Evolutionary conservation across 2,113 vertebrate genomes (phyloP).

Genomic region (Sylvilagus bachmani): DNA sequence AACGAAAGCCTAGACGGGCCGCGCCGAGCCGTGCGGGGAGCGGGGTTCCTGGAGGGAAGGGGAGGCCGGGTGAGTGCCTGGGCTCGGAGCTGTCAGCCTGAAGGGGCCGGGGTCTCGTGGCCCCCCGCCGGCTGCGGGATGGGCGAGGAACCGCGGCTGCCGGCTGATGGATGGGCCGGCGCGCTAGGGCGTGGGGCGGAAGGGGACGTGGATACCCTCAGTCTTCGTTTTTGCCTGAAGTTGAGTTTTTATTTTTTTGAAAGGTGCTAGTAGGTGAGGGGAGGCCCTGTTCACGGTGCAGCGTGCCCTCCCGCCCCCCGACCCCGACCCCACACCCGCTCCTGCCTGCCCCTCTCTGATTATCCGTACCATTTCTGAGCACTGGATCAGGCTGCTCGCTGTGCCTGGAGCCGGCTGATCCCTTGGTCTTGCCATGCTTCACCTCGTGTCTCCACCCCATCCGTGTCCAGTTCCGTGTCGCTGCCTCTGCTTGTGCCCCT

Average conservation of each 20-base stretch:
- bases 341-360: background rate
- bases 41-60: slow-evolving; percentile 66
- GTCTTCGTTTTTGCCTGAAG: slow-evolving; percentile 65
- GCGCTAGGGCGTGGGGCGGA: slow-evolving; percentile 9
- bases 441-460: slow-evolving; percentile 31
- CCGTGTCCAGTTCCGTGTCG: slow-evolving; percentile 45
- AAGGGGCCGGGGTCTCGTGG: slow-evolving; percentile 45
- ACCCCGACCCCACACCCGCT: slow-evolving; percentile 9
- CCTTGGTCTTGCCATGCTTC: slow-evolving; percentile 50
- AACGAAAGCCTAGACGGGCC: slow-evolving; percentile 67
- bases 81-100: slow-evolving; percentile 57
- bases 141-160: slow-evolving; percentile 18
- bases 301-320: slow-evolving; percentile 5
- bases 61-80: slow-evolving; percentile 71
- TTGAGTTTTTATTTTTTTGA: slow-evolving; percentile 50
- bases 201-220: slow-evolving; percentile 42
- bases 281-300: slow-evolving; percentile 56
- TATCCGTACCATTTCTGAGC: slow-evolving; percentile 31
- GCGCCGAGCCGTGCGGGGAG: slow-evolving; percentile 61
- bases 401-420: background rate
- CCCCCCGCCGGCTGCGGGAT: slow-evolving; percentile 47
- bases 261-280: slow-evolving; percentile 55
- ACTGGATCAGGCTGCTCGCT: slow-evolving; percentile 28
- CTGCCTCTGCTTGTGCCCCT: slow-evolving; percentile 52
- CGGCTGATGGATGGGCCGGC: slow-evolving; percentile 65